A percentile compares a stretch with the other conserved stretches of the same genome.
Evolutionary conservation across 2,888 invertebrate genomes (phyloP).

Genomic region (Psococerastis gibbosa): DNA sequence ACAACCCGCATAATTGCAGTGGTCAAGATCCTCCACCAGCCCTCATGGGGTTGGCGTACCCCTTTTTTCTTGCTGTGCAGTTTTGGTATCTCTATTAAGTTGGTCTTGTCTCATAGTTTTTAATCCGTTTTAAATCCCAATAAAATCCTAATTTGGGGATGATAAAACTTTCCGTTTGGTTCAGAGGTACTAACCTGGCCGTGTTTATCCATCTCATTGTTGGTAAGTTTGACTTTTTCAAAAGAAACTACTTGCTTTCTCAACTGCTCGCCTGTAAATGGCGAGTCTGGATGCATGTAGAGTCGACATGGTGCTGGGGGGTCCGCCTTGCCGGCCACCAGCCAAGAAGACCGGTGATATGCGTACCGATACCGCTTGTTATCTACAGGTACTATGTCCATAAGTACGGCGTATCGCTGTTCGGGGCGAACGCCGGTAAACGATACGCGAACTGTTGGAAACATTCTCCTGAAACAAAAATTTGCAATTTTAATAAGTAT

Average conservation of each 20-base stretch:
- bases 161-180: too few species aligned
- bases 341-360: conserved; percentile 65
- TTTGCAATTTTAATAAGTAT: conserved; percentile 13
- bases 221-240: conserved; percentile 68
- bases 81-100: too few species aligned
- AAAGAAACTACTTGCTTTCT: conserved; percentile 61
- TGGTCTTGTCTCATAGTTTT: too few species aligned
- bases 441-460: conserved; percentile 59
- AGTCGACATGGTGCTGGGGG: conserved; percentile 50
- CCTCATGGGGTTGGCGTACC: too few species aligned
- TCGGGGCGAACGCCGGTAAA: conserved; percentile 48
- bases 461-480: conserved; percentile 50
- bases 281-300: conserved; percentile 62
- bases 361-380: conserved; percentile 62
- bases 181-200: conserved; percentile 49
- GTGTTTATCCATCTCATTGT: conserved; percentile 62
- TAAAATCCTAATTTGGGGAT: too few species aligned
- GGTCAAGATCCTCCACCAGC: too few species aligned
- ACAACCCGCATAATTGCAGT: too few species aligned
- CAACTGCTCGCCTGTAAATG: conserved; percentile 60
- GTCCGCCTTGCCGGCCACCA: conserved; percentile 67
- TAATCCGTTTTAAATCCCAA: too few species aligned
- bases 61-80: too few species aligned
- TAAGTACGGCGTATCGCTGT: conserved; percentile 48
- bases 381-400: conserved; percentile 67